These are phyloP conservation scores for Eubasilissa regina DNA, from an alignment of 1,140 invertebrate species.

Conservation along the genomic window DNA sequence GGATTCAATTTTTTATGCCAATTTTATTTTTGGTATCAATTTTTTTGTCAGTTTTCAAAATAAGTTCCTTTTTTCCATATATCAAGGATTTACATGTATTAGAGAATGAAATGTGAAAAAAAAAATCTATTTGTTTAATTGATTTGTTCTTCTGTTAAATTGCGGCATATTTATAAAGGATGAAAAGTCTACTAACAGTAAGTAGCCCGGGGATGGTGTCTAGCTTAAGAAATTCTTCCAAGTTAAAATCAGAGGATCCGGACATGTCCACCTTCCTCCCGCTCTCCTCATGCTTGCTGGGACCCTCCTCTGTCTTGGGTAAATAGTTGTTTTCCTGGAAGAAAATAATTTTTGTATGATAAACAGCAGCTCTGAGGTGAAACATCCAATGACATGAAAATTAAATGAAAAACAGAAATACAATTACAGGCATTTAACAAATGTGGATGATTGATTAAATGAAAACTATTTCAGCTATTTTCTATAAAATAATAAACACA, in stretches of 20 bases:
- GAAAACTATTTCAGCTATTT: too few relatives aligned
- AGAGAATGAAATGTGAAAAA: too few relatives aligned
- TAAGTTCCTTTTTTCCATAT: too few relatives aligned
- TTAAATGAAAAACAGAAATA: background rate
- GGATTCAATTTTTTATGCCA: too few relatives aligned
- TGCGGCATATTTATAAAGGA: too few relatives aligned
- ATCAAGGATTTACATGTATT: too few relatives aligned
- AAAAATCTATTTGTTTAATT: too few relatives aligned
- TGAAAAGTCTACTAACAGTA: constrained; percentile 69
- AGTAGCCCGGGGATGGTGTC: constrained; percentile 78
- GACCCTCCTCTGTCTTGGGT: constrained; percentile 4
- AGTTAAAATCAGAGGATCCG: constrained; percentile 75
- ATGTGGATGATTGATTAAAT: background rate
- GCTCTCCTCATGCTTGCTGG: constrained; percentile 29
- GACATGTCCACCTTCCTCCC: constrained; percentile 29
- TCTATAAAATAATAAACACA: background rate
- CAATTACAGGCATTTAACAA: background rate
- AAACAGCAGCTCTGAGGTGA: background rate
- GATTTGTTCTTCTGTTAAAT: too few relatives aligned
- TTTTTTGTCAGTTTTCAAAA: too few relatives aligned
- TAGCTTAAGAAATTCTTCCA: constrained; percentile 82
- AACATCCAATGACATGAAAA: background rate
- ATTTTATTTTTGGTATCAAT: too few relatives aligned
- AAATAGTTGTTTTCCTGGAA: constrained; percentile 16
- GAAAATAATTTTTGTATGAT: background rate